A percentile compares a stretch with the other conserved stretches of the same genome.
Evolutionary conservation across 2,113 vertebrate genomes (phyloP).

Genomic region (Malurus cyaneus): DNA sequence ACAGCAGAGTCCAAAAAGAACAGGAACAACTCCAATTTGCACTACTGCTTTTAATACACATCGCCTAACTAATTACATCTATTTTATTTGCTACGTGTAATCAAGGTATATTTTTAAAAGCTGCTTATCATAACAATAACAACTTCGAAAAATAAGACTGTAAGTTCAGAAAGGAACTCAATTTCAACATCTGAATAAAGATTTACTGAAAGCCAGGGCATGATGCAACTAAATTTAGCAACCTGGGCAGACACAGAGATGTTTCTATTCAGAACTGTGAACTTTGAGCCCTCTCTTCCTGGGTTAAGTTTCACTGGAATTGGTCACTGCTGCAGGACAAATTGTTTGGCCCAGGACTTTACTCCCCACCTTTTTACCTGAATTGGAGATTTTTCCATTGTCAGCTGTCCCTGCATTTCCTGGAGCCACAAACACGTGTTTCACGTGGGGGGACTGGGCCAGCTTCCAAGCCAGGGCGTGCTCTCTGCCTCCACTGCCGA

Average conservation of each 20-base stretch:
- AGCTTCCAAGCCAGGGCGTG: conserved; percentile 89
- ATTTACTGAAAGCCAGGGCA: background rate
- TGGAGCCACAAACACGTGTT: conserved; percentile 85
- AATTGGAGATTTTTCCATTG: conserved; percentile 84
- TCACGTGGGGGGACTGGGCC: conserved; percentile 81
- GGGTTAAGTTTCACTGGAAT: background rate
- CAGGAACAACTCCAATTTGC: background rate
- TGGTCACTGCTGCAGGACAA: background rate
- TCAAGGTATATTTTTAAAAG: background rate
- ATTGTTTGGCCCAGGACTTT: background rate
- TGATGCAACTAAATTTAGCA: background rate
- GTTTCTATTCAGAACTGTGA: background rate
- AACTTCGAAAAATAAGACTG: background rate
- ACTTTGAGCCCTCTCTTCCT: background rate
- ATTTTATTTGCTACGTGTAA: background rate
- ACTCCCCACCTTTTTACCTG: conserved; percentile 72
- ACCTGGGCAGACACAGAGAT: background rate
- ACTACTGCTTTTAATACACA: background rate
- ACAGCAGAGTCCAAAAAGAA: background rate
- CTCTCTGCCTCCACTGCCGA: conserved; percentile 88
- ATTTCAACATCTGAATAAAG: background rate
- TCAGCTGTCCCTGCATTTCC: conserved; percentile 85
- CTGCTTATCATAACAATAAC: background rate
- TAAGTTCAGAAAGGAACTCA: background rate
- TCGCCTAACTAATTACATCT: background rate